Evolutionary conservation across 2,888 invertebrate genomes (phyloP).

Genomic region (Volucella inanis): DNA sequence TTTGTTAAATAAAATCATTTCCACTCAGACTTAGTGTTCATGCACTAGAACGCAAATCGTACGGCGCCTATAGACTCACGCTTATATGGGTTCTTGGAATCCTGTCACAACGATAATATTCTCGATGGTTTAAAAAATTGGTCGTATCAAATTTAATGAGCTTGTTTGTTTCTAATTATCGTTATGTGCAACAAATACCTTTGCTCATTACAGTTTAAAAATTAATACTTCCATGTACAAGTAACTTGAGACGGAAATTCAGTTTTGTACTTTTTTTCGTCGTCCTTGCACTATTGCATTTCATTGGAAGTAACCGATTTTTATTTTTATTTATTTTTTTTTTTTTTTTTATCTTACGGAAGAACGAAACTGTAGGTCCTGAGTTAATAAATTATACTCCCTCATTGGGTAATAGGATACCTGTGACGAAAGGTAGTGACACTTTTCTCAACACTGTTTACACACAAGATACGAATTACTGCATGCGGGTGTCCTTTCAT

Average conservation of each 20-base stretch:
- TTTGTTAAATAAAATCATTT: too few species aligned
- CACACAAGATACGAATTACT: constrained; percentile 72
- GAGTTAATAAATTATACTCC: constrained; percentile 59
- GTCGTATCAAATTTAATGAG: constrained; percentile 33
- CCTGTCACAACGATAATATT: too few species aligned
- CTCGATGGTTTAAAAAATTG: constrained; percentile 39
- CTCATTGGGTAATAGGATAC: constrained; percentile 54
- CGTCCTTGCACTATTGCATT: constrained; percentile 29
- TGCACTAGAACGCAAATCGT: too few species aligned
- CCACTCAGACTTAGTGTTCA: too few species aligned
- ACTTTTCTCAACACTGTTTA: constrained; percentile 66
- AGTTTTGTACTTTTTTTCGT: constrained; percentile 9
- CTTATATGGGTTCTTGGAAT: too few species aligned
- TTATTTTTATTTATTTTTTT: too few species aligned
- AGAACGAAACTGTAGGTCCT: constrained; percentile 12
- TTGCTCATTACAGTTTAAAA: constrained; percentile 51
- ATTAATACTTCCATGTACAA: not conserved
- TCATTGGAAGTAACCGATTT: not conserved
- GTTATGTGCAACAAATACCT: constrained; percentile 57
- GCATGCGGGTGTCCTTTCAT: constrained; percentile 73
- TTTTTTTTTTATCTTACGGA: constrained; percentile 1
- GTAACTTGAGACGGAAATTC: constrained; percentile 59
- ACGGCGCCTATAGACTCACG: too few species aligned
- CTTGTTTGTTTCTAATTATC: constrained; percentile 60
- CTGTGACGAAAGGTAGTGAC: constrained; percentile 64